Evolutionary conservation across 2,797 vertebrate species (phyloP).

Genomic region (Neopelma chrysocephalum): DNA sequence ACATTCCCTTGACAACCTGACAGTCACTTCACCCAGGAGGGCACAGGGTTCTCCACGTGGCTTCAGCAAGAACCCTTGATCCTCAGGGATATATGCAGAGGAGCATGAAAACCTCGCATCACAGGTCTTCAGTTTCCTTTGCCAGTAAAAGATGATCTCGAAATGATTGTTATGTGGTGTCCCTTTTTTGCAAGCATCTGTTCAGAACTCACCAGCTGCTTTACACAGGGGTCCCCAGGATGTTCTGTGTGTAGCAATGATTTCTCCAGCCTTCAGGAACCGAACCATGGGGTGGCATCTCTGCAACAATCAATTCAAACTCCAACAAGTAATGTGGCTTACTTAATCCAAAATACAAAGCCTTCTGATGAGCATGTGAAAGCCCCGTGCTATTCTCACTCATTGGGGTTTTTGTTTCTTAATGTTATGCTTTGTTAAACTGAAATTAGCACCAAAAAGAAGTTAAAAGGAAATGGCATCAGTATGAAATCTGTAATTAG

Average conservation of each 20-base stretch:
- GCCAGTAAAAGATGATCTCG: neutral
- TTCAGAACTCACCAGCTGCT: constrained; percentile 25
- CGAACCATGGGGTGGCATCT: constrained; percentile 7
- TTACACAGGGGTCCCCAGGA: constrained; percentile 74
- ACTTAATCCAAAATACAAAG: neutral
- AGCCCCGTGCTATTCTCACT: neutral
- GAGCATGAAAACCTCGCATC: neutral
- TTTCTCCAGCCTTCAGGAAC: constrained; percentile 61
- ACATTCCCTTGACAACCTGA: neutral
- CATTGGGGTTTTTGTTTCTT: neutral
- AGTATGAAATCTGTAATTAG: neutral
- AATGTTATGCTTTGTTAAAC: neutral
- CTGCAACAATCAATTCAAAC: constrained; percentile 31
- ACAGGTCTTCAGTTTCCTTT: neutral
- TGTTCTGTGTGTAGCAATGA: constrained; percentile 22
- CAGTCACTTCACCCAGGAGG: neutral
- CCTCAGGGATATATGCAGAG: neutral
- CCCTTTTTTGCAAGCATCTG: neutral
- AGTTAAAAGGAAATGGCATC: neutral
- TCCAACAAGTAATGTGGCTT: neutral
- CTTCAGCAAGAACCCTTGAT: neutral
- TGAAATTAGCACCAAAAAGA: neutral
- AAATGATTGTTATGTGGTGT: neutral
- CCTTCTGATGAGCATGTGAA: neutral
- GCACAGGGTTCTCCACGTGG: neutral